Base-by-base conservation (phyloP, 1,140 invertebrate species). In the Sminthurides bifidus region DNA sequence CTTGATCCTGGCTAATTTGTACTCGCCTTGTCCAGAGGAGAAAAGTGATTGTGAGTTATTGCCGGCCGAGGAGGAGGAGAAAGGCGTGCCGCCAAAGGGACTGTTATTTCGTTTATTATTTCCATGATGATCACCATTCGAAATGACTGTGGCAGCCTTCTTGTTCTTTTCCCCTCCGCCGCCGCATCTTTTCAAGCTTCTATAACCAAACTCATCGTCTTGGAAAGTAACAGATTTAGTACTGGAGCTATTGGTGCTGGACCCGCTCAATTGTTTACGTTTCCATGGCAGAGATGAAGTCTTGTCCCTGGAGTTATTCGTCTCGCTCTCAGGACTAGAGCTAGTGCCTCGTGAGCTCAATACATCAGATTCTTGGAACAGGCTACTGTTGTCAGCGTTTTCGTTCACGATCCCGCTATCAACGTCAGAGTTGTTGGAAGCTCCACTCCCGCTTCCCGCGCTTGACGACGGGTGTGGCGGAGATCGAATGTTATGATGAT, bases 391-490 rank as follows among this genome's bases (percentile, higher is more conserved):
- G 4, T 79, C 79, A 0, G 81, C 82, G 64, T 81, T 80, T 64
- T 82, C 84, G 57, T 84, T 79, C 65, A 84, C 69, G 58, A 85
- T 85, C 10, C 83, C 83, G 24, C 81, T 84, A 67, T 85, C 83
- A 41, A 79, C 79, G 67, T 84, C 82, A 2, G 57, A 57, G 30
- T 64, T 61, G 33, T 59, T 60, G 21, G 43, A 51, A 10, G 43
- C 31, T 15, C 46, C 44, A 41, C 50, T 53, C 29, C 59, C 59
- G 38, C 53, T 50, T 24, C 53, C 24, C n/a, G n/a, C n/a, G n/a
- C n/a, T n/a, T n/a, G n/a, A n/a, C n/a, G n/a, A n/a, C n/a, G n/a
- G 40, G 19, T 46, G 15, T 30, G 30, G 26, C 24, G 1, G 26
- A 40, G 24, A 26, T 41, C 23, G 37, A 41, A 31, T 21, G 40